Percentiles rank a stretch among this genome's conserved stretches.
Evolutionary conservation across 2,888 invertebrate genomes (phyloP).

Genomic region (Argyresthia goedartella): DNA sequence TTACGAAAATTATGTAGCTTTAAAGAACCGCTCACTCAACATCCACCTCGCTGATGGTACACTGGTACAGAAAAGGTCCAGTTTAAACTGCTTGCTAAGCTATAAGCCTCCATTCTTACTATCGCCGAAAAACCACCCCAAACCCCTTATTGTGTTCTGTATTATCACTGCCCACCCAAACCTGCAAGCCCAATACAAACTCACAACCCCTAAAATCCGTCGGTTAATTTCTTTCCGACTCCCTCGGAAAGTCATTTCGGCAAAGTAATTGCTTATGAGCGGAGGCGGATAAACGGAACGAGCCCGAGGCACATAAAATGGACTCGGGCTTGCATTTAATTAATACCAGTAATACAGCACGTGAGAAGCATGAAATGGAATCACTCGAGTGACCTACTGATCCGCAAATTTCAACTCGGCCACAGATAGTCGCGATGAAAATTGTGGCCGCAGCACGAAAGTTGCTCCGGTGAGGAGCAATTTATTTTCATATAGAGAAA

Average conservation of each 20-base stretch:
- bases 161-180: not conserved
- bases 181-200: slow-evolving; percentile 20
- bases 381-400: slow-evolving; percentile 18
- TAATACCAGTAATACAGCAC: slow-evolving; percentile 49
- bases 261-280: slow-evolving; percentile 68
- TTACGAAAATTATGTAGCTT: no score
- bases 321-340: slow-evolving; percentile 65
- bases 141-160: no score
- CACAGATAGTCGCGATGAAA: no score
- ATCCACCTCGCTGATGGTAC: no score
- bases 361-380: slow-evolving; percentile 37
- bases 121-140: no score
- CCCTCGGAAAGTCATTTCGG: slow-evolving; percentile 53
- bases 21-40: no score
- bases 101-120: no score
- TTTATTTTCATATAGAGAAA: no score
- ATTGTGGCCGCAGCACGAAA: no score
- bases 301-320: slow-evolving; percentile 60
- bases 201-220: slow-evolving; percentile 45
- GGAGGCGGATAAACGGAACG: slow-evolving; percentile 64
- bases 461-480: no score
- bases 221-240: slow-evolving; percentile 59
- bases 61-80: no score
- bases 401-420: not conserved
- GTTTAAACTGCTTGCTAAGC: no score